Evolutionary conservation across 2,797 vertebrate genomes (phyloP).

Genomic region (Hylomyscus alleni): DNA sequence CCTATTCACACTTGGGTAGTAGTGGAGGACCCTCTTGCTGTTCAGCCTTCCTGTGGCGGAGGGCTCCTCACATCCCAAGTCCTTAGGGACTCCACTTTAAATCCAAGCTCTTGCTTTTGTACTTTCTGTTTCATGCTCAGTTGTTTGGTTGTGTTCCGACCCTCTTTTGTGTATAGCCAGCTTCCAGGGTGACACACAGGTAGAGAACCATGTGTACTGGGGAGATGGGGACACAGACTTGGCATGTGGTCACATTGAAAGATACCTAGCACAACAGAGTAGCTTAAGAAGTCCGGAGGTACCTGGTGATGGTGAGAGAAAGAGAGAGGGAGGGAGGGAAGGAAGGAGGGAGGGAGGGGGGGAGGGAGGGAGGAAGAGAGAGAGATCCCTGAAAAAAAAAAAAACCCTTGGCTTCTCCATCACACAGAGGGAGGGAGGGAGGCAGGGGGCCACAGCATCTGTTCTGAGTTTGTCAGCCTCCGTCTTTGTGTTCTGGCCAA

Average conservation of each 20-base stretch:
- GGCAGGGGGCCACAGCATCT: background rate
- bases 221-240: background rate
- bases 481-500: background rate
- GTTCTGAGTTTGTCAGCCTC: background rate
- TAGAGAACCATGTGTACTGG: background rate
- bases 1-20: background rate
- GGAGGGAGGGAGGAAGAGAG: background rate
- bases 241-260: background rate
- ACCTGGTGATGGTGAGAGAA: background rate
- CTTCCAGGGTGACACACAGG: background rate
- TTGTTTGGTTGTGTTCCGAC: background rate
- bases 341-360: too few species aligned
- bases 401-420: background rate
- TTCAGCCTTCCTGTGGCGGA: background rate
- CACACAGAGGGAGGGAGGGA: too few species aligned
- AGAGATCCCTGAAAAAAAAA: background rate
- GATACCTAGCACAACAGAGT: too few species aligned
- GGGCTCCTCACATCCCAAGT: background rate
- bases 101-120: background rate
- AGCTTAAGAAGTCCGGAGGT: background rate
- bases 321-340: too few species aligned
- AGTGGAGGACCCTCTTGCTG: background rate
- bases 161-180: background rate
- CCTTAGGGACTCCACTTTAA: too few species aligned
- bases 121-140: background rate